These are phyloP conservation scores for Drosophila mercatorum DNA, from an alignment of 2,888 invertebrate genomes.

Conservation along the genomic window DNA sequence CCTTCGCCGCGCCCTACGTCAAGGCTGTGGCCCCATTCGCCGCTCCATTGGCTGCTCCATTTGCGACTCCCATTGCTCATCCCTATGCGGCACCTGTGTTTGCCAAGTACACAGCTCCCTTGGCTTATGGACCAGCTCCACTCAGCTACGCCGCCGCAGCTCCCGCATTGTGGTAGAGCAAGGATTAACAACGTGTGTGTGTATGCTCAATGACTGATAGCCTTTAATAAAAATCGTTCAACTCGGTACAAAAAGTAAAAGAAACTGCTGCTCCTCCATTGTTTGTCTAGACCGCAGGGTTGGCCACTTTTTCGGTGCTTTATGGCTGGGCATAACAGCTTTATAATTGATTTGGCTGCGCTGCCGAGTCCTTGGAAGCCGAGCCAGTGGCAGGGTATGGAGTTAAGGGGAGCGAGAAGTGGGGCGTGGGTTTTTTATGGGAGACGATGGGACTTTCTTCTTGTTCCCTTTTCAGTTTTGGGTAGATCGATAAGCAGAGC, in stretches of 20 bases:
- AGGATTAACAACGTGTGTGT: slow-evolving; percentile 51
- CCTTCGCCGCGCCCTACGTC: slow-evolving; percentile 23
- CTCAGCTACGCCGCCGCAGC: slow-evolving; percentile 59
- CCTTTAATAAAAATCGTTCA: slow-evolving; percentile 69
- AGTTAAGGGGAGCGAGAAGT: neutral
- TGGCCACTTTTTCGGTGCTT: neutral
- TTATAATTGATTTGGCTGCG: slow-evolving; percentile 1
- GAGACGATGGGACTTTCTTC: neutral
- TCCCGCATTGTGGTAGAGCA: slow-evolving; percentile 62
- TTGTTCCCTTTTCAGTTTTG: no score
- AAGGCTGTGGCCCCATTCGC: slow-evolving; percentile 12
- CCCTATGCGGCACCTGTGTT: slow-evolving; percentile 52
- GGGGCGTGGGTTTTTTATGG: neutral
- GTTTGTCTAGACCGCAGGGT: slow-evolving; percentile 32
- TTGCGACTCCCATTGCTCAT: slow-evolving; percentile 42
- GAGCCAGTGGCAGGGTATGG: neutral
- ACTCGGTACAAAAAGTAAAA: slow-evolving; percentile 38
- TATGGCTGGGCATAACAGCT: neutral
- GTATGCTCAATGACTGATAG: slow-evolving; percentile 66
- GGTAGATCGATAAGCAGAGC: no score
- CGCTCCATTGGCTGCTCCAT: slow-evolving; percentile 36
- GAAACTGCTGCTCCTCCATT: slow-evolving; percentile 29
- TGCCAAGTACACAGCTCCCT: slow-evolving; percentile 55
- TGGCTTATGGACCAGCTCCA: slow-evolving; percentile 59
- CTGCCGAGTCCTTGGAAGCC: neutral